These are phyloP conservation scores for Polypedilum pembai DNA, from an alignment of 1,140 invertebrate genomes.

Conservation along the genomic window DNA sequence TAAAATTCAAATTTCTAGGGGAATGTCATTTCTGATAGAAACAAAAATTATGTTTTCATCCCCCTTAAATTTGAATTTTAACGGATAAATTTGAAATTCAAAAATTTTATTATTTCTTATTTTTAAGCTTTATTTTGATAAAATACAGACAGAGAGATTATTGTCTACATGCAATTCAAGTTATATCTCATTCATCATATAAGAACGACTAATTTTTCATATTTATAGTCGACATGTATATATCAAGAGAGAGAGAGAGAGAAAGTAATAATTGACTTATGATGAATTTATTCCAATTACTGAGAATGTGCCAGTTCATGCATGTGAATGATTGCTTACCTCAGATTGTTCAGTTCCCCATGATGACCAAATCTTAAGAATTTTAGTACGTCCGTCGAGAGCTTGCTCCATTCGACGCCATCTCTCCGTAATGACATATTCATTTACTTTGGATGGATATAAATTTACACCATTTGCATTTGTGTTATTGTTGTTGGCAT, in stretches of 20 bases:
- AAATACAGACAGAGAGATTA: too few relatives aligned
- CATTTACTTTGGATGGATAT: constrained; percentile 37
- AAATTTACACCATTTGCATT: background rate
- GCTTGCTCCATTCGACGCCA: constrained; percentile 63
- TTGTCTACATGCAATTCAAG: too few relatives aligned
- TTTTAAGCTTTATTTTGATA: too few relatives aligned
- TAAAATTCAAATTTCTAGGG: too few relatives aligned
- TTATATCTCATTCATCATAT: too few relatives aligned
- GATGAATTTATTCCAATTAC: constrained; percentile 13
- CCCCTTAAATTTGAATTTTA: too few relatives aligned
- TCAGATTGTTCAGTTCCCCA: constrained; percentile 67
- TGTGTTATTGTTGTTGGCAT: constrained; percentile 30
- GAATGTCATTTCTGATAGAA: too few relatives aligned
- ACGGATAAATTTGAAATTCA: too few relatives aligned
- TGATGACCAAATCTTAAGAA: constrained; percentile 64
- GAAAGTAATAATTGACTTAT: background rate
- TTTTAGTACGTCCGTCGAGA: constrained; percentile 56
- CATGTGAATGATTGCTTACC: constrained; percentile 45
- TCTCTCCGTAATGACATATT: constrained; percentile 55
- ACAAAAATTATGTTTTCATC: too few relatives aligned
- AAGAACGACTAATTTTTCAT: too few relatives aligned
- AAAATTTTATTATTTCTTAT: too few relatives aligned
- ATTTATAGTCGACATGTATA: background rate
- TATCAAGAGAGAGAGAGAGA: background rate
- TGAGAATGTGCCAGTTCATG: background rate